A percentile compares a stretch with the other conserved stretches of the same genome.
phyloP scores from a whole-genome alignment of 2,113 vertebrate species.

The Suricata suricatta region DNA sequence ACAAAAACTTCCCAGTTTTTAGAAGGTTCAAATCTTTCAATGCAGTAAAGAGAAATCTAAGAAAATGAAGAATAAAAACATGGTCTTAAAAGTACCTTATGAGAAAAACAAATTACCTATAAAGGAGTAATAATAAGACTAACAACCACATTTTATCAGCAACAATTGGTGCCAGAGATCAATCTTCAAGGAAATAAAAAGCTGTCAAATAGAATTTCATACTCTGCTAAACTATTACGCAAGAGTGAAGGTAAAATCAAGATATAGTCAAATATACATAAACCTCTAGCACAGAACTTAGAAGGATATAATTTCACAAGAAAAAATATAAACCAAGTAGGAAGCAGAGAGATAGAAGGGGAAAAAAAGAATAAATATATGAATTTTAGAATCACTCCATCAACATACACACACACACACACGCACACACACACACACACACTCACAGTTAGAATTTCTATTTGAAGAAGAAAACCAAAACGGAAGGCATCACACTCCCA shows the following conservation, averaged over 20 bases:
- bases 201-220: not conserved
- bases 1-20: not conserved
- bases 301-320: constrained; percentile 1
- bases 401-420: no score
- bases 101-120: not conserved
- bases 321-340: not conserved
- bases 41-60: not conserved
- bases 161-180: not conserved
- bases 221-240: not conserved
- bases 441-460: no score
- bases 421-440: no score
- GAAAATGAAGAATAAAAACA: constrained; percentile 1
- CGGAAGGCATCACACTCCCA: no score
- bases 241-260: not conserved
- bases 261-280: not conserved
- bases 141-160: not conserved
- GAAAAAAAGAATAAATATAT: not conserved
- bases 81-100: not conserved
- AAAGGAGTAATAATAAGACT: not conserved
- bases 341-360: not conserved
- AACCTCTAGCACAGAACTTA: not conserved
- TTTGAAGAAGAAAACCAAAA: no score
- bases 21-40: not conserved
- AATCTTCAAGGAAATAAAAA: not conserved
- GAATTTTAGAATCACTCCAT: no score